Evolutionary conservation across 2,113 vertebrate genomes (phyloP).

Genomic region (Mormyrus iriodes): DNA sequence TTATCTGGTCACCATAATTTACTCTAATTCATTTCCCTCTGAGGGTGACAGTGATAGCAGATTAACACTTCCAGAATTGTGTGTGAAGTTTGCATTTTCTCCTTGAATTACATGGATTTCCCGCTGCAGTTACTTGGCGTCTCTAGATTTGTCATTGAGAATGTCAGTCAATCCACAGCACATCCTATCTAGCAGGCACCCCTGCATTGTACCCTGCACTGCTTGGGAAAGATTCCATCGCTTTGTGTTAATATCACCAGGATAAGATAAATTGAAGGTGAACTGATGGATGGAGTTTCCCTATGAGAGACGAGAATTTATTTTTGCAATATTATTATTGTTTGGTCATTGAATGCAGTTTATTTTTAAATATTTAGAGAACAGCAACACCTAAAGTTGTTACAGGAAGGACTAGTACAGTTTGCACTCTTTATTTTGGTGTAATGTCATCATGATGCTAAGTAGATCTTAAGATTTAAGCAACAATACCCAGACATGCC

Average conservation of each 20-base stretch:
- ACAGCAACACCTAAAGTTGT: neutral
- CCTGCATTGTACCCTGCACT: neutral
- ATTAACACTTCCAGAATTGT: neutral
- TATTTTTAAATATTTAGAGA: neutral
- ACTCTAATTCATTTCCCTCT: neutral
- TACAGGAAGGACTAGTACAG: neutral
- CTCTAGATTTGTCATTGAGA: neutral
- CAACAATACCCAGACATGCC: no score
- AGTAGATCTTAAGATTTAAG: no score
- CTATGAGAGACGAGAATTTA: neutral
- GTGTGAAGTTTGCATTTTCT: neutral
- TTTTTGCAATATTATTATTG: neutral
- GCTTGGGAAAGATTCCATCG: neutral
- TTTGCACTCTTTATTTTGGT: no score
- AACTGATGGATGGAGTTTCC: neutral
- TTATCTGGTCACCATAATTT: neutral
- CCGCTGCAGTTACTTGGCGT: neutral
- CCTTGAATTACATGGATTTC: neutral
- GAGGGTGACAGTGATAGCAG: neutral
- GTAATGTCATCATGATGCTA: neutral
- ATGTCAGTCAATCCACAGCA: no score
- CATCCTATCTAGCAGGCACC: neutral
- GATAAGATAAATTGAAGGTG: neutral
- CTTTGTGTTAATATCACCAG: neutral
- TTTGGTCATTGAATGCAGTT: neutral